Evolutionary conservation across 2,888 invertebrate genomes (phyloP).

Genomic region (Lycia hirtaria): DNA sequence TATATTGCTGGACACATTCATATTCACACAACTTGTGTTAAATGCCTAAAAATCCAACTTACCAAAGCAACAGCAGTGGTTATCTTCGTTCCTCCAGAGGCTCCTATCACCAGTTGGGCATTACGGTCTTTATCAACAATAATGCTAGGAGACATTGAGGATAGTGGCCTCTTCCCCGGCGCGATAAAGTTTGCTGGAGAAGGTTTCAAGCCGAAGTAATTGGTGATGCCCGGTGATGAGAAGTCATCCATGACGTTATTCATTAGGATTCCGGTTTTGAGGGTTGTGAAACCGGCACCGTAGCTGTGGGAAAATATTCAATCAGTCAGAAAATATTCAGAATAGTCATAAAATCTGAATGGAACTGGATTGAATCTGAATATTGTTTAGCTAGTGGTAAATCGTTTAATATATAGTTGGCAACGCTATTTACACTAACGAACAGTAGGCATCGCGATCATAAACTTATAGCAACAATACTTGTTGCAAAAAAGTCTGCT

Average conservation of each 20-base stretch:
- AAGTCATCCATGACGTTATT: constrained; percentile 99
- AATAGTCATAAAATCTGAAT: no score
- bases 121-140: constrained; percentile 88
- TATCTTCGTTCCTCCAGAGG: constrained; percentile 93
- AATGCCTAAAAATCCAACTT: no score
- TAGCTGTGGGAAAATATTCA: no score
- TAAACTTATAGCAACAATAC: no score
- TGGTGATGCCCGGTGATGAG: constrained; percentile 90
- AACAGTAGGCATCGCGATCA: no score
- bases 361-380: no score
- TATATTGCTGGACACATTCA: no score
- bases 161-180: constrained; percentile 93
- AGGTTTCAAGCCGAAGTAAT: constrained; percentile 89
- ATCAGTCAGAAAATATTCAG: no score
- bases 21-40: neutral
- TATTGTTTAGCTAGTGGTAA: no score
- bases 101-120: constrained; percentile 91
- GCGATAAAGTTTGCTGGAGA: constrained; percentile 92
- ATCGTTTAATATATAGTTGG: no score
- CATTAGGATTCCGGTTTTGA: constrained; percentile 94
- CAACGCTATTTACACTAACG: no score
- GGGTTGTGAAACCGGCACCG: constrained; percentile 92
- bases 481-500: no score
- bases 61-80: constrained; percentile 87
- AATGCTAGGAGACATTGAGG: constrained; percentile 94